Percentiles rank a stretch among this genome's conserved stretches.
phyloP scores from a whole-genome alignment of 1,140 invertebrate species.

The Ceratina australensis region DNA sequence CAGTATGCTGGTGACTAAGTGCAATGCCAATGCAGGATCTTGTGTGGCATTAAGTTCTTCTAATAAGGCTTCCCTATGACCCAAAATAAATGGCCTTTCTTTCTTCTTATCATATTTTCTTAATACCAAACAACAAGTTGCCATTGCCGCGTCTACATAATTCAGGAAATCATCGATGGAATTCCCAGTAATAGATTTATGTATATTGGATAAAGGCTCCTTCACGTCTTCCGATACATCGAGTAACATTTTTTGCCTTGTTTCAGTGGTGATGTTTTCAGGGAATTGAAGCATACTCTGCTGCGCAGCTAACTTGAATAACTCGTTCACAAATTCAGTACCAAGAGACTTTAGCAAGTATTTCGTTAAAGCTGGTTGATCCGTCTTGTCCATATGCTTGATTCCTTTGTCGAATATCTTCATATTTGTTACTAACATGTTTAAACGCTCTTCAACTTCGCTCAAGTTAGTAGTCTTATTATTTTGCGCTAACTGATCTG shows the following conservation, averaged over 20 bases:
- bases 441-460: conserved; percentile 87
- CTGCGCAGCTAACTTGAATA: conserved; percentile 85
- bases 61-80: conserved; percentile 89
- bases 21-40: conserved; percentile 91
- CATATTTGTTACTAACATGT: conserved; percentile 87
- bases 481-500: conserved; percentile 82
- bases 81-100: conserved; percentile 87
- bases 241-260: conserved; percentile 84
- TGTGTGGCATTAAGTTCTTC: conserved; percentile 86
- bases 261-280: conserved; percentile 82
- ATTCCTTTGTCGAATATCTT: conserved; percentile 93
- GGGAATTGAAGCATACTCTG: conserved; percentile 82
- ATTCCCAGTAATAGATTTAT: conserved; percentile 82
- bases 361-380: conserved; percentile 85
- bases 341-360: conserved; percentile 92
- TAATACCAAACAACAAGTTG: conserved; percentile 89
- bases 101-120: conserved; percentile 94
- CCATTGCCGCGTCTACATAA: conserved; percentile 85
- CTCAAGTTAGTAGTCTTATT: conserved; percentile 71
- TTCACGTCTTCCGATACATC: conserved; percentile 85
- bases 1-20: conserved; percentile 89
- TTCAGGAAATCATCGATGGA: conserved; percentile 89
- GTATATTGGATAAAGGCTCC: conserved; percentile 81
- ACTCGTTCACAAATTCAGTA: conserved; percentile 89
- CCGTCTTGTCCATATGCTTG: conserved; percentile 83